Evolutionary conservation across 2,888 invertebrate genomes (phyloP).

Genomic region (Heliconius erato): DNA sequence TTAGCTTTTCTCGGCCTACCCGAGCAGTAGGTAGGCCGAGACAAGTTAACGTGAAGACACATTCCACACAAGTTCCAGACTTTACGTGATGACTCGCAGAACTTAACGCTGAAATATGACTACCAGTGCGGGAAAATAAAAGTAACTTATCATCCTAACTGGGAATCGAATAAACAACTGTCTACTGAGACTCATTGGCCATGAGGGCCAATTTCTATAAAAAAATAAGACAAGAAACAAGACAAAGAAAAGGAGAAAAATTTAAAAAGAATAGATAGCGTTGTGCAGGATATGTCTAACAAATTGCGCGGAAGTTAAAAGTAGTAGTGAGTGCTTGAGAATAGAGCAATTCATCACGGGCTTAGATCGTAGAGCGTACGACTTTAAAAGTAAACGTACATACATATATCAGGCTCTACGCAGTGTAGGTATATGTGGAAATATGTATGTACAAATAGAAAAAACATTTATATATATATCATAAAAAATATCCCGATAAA

Average conservation of each 20-base stretch:
- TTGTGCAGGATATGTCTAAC: constrained; percentile 4
- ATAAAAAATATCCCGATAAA: too few relatives aligned
- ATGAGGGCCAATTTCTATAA: neutral
- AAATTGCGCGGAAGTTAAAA: constrained; percentile 11
- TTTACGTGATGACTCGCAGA: neutral
- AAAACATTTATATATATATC: neutral
- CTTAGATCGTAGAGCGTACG: constrained; percentile 9
- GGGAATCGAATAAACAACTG: neutral
- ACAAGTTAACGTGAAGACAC: neutral
- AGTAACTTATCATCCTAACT: neutral
- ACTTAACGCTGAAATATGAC: neutral
- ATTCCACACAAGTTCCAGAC: neutral
- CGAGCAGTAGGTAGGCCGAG: too few relatives aligned
- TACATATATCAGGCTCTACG: constrained; percentile 8
- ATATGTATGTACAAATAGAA: neutral
- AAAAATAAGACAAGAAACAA: neutral
- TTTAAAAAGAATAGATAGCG: neutral
- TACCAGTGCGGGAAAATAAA: neutral
- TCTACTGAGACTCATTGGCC: neutral
- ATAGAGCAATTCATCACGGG: constrained; percentile 25
- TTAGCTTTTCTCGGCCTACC: too few relatives aligned
- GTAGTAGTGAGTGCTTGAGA: constrained; percentile 7
- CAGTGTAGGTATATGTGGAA: neutral
- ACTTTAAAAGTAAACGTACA: constrained; percentile 19
- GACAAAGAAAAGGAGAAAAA: neutral